These are phyloP conservation scores for Triplophysa yarkandensis DNA, from an alignment of 2,797 vertebrate species.

Conservation along the genomic window DNA sequence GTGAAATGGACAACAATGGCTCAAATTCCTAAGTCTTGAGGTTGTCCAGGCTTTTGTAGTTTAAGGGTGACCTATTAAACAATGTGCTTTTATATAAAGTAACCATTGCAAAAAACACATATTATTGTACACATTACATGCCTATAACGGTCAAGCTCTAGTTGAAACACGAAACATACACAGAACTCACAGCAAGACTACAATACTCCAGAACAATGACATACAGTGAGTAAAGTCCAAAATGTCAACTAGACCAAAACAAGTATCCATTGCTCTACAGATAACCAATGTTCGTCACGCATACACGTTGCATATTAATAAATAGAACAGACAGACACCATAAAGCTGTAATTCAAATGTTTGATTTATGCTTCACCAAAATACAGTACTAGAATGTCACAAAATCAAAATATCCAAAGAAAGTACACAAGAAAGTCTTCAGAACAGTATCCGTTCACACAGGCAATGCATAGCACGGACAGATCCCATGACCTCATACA, in stretches of 20 bases:
- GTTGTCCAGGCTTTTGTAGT: not conserved
- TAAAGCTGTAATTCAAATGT: no score
- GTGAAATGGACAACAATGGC: slow-evolving; percentile 24
- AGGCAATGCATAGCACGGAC: not conserved
- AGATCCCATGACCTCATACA: not conserved
- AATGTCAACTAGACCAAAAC: not conserved
- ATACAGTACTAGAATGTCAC: not conserved
- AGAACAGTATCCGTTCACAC: not conserved
- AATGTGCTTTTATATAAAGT: not conserved
- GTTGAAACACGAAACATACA: slow-evolving; percentile 15
- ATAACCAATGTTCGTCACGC: not conserved
- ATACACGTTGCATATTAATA: not conserved
- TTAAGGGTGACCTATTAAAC: not conserved
- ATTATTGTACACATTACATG: not conserved
- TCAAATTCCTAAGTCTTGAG: slow-evolving; percentile 16
- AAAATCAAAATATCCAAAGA: not conserved
- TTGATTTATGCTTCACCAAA: no score
- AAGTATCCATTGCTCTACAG: slow-evolving; percentile 5
- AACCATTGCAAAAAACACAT: not conserved
- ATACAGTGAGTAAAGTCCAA: slow-evolving; percentile 10
- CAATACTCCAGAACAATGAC: slow-evolving; percentile 23
- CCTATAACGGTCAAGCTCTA: not conserved
- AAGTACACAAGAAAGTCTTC: not conserved
- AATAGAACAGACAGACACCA: no score
- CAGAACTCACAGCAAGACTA: not conserved